Evolutionary conservation across 2,797 vertebrate species (phyloP), one percentile per base, ranked within the genome.

Genomic region (Cuniculus paca): DNA sequence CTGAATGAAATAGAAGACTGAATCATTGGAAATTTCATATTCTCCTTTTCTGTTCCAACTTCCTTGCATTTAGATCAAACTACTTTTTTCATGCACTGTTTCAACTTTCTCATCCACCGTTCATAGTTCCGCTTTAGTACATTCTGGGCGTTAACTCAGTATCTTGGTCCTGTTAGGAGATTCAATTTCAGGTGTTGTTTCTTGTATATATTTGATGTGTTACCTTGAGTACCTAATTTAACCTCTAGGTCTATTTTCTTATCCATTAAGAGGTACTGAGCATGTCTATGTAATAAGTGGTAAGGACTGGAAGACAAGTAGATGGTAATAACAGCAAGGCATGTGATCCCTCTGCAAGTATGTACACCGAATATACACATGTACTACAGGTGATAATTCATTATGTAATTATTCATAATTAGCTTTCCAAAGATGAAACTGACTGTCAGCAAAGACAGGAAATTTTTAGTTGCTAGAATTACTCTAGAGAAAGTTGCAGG

Each of bases 361-460:
- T 45, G 36, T 68, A 60, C 60, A 84, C 93, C 65, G 34, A 82
- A 56, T 85, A 74, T 48, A 50, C 5, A 16, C 1, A n/a, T 13
- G 39, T 31, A 28, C 24, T 45, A 20, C 7, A 60, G 92, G 42
- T 22, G 3, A 54, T 48, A 75, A 65, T 61, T 72, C 34, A 86
- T 28, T 75, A 86, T 52, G 10, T 65, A 75, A 68, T 89, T 86
- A 75, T 68, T 96, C 58, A 61, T 19, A 39, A 7, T 50, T 61
- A 34, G 36, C 13, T 94, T 87, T 92, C 48, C 26, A 70, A 81
- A 95, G 58, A 75, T 75, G 42, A 91, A 82, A 52, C 19, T n/a
- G 74, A 31, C 45, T 83, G 6, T 52, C 50, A n/a, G 83, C 81
- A 63, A 52, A 77, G 45, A 42, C 3, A 65, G 22, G 60, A 95